phyloP scores from a whole-genome alignment of 2,113 vertebrate genomes.

The Loxodonta africana region DNA sequence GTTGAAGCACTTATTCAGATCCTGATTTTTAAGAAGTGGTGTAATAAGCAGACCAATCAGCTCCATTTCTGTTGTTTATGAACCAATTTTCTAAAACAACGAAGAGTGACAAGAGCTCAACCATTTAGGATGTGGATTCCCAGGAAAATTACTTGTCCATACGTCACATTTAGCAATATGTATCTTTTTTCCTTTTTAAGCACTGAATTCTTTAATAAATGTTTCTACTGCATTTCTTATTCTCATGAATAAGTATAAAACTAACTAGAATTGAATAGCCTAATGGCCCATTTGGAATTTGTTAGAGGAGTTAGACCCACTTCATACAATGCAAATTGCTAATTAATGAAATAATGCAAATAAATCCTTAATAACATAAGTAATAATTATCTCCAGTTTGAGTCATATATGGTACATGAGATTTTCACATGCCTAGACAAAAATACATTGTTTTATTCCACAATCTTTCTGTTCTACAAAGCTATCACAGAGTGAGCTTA shows the following conservation, averaged over 20 bases:
- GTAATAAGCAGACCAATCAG: neutral
- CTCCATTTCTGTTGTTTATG: neutral
- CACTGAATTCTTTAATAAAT: conserved; percentile 28
- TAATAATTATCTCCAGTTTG: neutral
- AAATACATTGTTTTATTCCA: neutral
- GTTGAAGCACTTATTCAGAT: neutral
- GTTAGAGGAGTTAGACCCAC: neutral
- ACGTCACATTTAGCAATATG: neutral
- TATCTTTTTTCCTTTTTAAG: neutral
- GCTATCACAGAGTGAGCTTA: neutral
- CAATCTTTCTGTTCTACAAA: neutral
- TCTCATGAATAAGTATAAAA: conserved; percentile 50
- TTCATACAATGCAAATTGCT: conserved; percentile 57
- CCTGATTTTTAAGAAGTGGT: neutral
- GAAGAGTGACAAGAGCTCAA: neutral
- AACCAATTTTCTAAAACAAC: neutral
- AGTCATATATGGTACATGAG: neutral
- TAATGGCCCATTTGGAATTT: conserved; percentile 8
- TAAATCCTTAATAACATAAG: conserved; percentile 49
- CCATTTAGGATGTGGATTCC: neutral
- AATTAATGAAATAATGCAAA: conserved; percentile 57
- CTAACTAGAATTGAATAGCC: conserved; percentile 29
- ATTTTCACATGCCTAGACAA: neutral
- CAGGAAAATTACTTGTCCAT: neutral
- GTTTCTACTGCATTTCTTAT: neutral